phyloP scores from a whole-genome alignment of 2,888 invertebrate genomes.

The Lepidochitona cinerea region DNA sequence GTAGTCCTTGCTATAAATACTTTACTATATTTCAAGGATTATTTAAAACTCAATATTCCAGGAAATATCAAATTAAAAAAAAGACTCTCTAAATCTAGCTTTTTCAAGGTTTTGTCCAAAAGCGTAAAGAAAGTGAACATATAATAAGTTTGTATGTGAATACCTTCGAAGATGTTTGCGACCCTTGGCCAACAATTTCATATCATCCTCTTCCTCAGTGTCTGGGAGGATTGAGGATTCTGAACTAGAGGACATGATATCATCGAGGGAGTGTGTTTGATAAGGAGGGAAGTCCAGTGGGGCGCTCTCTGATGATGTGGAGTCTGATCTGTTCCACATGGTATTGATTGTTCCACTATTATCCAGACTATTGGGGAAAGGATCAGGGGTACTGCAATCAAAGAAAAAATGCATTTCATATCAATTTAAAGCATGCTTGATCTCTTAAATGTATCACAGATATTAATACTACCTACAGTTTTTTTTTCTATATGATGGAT shows the following conservation, averaged over 20 bases:
- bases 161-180: not conserved
- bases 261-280: slow-evolving; percentile 25
- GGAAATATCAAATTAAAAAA: no score
- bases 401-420: not conserved
- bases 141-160: no score
- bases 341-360: slow-evolving; percentile 15
- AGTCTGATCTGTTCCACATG: not conserved
- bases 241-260: slow-evolving; percentile 25
- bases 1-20: no score
- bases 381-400: slow-evolving; percentile 26
- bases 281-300: not conserved
- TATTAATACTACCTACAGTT: no score
- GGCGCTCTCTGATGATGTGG: not conserved
- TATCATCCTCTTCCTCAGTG: slow-evolving; percentile 4
- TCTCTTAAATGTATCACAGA: no score
- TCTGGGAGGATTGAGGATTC: slow-evolving; percentile 18
- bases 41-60: no score
- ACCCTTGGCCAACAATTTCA: not conserved
- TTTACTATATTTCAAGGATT: no score
- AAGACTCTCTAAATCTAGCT: no score
- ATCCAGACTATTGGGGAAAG: slow-evolving; percentile 25
- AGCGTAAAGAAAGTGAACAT: no score
- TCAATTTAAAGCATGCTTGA: no score
- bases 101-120: no score
- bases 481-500: no score